Base-by-base conservation (phyloP, 2,113 vertebrate species). In the Rhinogobius similis region DNA sequence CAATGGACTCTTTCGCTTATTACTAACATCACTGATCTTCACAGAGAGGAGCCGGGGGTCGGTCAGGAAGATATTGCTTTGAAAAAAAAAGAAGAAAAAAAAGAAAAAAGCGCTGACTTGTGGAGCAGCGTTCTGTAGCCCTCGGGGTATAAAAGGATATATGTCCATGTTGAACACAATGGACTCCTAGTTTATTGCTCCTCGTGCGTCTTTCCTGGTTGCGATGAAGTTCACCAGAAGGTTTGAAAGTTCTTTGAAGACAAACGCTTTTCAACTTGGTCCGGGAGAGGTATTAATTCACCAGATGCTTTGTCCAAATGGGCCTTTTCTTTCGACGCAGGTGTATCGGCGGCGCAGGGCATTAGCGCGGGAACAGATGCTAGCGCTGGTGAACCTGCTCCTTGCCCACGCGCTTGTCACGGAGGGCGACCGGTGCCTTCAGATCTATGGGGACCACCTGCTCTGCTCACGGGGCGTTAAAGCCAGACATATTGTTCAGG, bases 11-110 rank as follows among this genome's bases (percentile, higher is more conserved):
- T 23, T 55, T 26, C 10, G 23, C 52, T 55, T 26, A 55, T 55
- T 26, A 55, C 52, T 55, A 55, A 55, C 52, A 26, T 55, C 52
- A 23, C 52, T 26, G 52, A 24, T 55, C 52, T 55, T 55, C 52
- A 55, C 52, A 55, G 23, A 48, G 46, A 23, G 52, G 23, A 55
- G 52, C 52, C 52, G 52, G 11, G 24, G 52, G 52, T 55, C 11
- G 23, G 52, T 26, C 23, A 55, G 52, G 24, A 55, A 24, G 23
- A 55, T 55, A 55, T 55, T 55, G 23, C 23, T 55, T 55, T 55
- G 23, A 24, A 53, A 24, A 53, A 13, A 24, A 24, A 5, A 13
- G 6, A n/a, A n/a, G n/a, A n/a, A n/a, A n/a, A n/a, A 10, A 21
- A 6, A 32, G 2, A 21, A 50, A 52, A 53, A 53, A 53, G 24